These are phyloP conservation scores for Cotesia vestalis DNA, from an alignment of 1,140 invertebrate genomes.

Conservation along the genomic window DNA sequence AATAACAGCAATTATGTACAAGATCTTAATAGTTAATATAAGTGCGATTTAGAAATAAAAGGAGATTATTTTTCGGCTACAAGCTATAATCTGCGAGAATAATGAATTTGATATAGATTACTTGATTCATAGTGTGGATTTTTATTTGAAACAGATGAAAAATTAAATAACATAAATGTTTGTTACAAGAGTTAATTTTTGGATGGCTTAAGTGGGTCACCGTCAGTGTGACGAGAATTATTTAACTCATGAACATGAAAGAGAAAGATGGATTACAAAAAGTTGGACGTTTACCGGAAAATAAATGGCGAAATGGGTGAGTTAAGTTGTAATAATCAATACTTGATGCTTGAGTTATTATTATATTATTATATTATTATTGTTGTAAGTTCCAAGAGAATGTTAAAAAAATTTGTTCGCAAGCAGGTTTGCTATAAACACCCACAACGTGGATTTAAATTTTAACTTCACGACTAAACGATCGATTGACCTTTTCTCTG, in stretches of 20 bases:
- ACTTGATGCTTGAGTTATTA: too few species aligned
- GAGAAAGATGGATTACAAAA: neutral
- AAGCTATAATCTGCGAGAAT: neutral
- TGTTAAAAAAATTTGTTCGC: too few species aligned
- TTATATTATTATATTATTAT: too few species aligned
- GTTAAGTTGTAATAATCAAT: too few species aligned
- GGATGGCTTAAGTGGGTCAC: conserved; percentile 2
- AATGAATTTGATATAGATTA: conserved; percentile 25
- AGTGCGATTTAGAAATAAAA: neutral
- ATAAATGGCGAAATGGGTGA: too few species aligned
- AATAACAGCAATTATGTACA: neutral
- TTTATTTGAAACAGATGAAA: neutral
- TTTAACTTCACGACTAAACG: too few species aligned
- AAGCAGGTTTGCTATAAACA: too few species aligned
- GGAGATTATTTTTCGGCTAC: neutral
- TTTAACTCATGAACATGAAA: neutral
- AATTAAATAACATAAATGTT: neutral
- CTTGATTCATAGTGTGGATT: neutral
- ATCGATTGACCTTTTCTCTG: too few species aligned
- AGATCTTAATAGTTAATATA: neutral
- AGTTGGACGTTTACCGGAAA: too few species aligned
- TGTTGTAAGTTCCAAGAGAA: too few species aligned
- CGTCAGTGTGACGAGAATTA: too few species aligned
- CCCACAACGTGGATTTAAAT: too few species aligned
- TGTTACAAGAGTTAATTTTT: conserved; percentile 20